Conservation (phyloP, 2,888 invertebrate species). For the Drosophila buzzatii region DNA sequence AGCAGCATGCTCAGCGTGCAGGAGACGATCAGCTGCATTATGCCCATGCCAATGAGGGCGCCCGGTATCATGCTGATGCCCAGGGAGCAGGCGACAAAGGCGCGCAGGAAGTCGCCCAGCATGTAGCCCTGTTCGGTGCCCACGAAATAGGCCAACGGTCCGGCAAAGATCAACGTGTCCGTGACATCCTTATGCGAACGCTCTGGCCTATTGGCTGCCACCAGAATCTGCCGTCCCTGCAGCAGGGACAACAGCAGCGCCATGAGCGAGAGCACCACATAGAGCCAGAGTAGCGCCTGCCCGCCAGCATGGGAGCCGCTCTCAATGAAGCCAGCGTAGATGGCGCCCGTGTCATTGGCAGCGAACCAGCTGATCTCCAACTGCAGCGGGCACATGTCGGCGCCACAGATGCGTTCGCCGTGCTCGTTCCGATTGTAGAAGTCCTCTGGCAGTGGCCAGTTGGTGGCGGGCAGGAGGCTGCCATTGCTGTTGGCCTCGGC, state of each 20-base stretch:
- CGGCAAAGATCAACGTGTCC: slow-evolving; percentile 88
- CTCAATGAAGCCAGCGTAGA: slow-evolving; percentile 79
- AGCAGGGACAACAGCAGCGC: slow-evolving; percentile 85
- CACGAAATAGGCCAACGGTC: slow-evolving; percentile 92
- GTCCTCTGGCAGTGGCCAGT: slow-evolving; percentile 83
- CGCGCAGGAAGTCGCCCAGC: slow-evolving; percentile 93
- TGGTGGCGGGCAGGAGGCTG: slow-evolving; percentile 23
- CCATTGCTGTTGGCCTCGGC: slow-evolving; percentile 6
- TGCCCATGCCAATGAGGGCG: slow-evolving; percentile 90
- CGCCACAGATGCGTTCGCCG: slow-evolving; percentile 87
- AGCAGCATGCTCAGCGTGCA: slow-evolving; percentile 93
- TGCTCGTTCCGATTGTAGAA: slow-evolving; percentile 87
- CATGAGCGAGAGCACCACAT: slow-evolving; percentile 85
- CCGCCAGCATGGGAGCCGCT: slow-evolving; percentile 76
- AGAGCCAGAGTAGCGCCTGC: slow-evolving; percentile 80
- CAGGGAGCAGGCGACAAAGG: slow-evolving; percentile 93
- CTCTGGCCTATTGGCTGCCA: slow-evolving; percentile 85
- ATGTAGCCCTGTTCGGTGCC: slow-evolving; percentile 94
- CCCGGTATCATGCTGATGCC: slow-evolving; percentile 91
- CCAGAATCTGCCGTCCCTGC: slow-evolving; percentile 82
- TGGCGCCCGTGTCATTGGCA: slow-evolving; percentile 48
- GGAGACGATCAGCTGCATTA: slow-evolving; percentile 91
- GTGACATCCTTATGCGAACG: slow-evolving; percentile 85
- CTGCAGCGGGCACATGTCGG: slow-evolving; percentile 86
- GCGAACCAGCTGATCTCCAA: slow-evolving; percentile 7